A percentile compares a stretch with the other conserved stretches of the same genome.
phyloP scores from a whole-genome alignment of 2,113 vertebrate genomes.

The Heterotilapia buettikoferi region DNA sequence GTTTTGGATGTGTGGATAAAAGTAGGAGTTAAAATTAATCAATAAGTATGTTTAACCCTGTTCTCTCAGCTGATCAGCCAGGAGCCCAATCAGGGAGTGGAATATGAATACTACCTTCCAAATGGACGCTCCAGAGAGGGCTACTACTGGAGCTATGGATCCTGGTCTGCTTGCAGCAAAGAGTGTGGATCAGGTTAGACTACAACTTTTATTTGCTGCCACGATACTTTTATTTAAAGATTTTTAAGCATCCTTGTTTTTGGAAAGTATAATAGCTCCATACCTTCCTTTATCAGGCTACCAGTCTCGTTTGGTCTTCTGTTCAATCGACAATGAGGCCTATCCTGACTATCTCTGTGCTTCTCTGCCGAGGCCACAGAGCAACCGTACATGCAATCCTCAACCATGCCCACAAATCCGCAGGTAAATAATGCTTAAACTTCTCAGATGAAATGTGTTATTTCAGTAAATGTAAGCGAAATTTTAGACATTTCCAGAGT shows the following conservation, averaged over 20 bases:
- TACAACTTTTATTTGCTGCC: background rate
- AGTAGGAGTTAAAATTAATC: background rate
- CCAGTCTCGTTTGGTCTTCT: conserved; percentile 87
- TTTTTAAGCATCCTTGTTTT: background rate
- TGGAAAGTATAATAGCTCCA: background rate
- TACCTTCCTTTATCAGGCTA: conserved; percentile 71
- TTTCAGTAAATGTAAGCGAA: background rate
- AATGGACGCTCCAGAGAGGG: conserved; percentile 48
- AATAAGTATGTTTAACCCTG: background rate
- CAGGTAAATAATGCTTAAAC: conserved; percentile 64
- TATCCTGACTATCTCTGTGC: conserved; percentile 85
- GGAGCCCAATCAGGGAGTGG: conserved; percentile 83
- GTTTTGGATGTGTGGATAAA: background rate
- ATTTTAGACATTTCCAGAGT: background rate
- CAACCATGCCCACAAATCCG: conserved; percentile 83
- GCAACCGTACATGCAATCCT: conserved; percentile 80
- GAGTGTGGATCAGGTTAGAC: conserved; percentile 88
- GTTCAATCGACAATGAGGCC: conserved; percentile 83
- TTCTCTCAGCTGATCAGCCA: conserved; percentile 85
- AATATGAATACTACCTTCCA: conserved; percentile 85
- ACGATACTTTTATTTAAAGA: background rate
- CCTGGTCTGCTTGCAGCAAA: conserved; percentile 85
- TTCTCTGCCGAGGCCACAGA: conserved; percentile 71
- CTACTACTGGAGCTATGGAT: conserved; percentile 88
- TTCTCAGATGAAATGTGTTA: background rate